Evolutionary conservation across 2,888 invertebrate species (phyloP).

Genomic region (Macrophya annulata): DNA sequence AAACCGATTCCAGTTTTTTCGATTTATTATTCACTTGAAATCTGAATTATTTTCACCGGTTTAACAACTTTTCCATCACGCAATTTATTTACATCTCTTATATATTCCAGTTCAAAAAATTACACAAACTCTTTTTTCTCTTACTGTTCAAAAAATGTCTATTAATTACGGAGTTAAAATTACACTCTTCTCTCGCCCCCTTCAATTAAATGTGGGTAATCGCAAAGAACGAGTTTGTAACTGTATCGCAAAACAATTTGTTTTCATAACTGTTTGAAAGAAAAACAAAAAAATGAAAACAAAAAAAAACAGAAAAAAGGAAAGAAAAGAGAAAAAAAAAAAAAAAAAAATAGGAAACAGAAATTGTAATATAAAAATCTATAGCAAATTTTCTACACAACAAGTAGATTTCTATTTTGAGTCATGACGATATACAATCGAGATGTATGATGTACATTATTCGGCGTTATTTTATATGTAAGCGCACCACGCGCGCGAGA

Average conservation of each 20-base stretch:
- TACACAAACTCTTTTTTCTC: background rate
- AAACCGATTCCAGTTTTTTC: background rate
- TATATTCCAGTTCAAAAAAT: background rate
- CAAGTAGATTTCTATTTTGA: background rate
- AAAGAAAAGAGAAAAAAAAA: background rate
- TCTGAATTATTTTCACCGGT: background rate
- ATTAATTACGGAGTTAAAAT: conserved; percentile 1
- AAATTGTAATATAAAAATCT: background rate
- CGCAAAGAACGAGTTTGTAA: background rate
- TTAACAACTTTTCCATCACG: background rate
- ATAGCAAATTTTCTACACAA: background rate
- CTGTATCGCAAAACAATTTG: background rate
- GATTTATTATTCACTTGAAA: background rate
- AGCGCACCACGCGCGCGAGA: background rate
- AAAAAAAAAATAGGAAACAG: background rate
- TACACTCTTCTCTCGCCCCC: background rate
- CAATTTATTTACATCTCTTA: background rate
- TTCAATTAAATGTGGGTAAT: background rate
- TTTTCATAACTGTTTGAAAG: background rate
- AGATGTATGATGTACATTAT: background rate
- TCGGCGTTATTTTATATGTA: background rate
- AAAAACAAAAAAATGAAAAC: background rate
- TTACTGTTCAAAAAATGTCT: background rate
- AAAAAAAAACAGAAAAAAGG: background rate
- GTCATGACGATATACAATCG: background rate